Base-by-base conservation (phyloP, 1,140 invertebrate species). In the Tachypleus tridentatus region DNA sequence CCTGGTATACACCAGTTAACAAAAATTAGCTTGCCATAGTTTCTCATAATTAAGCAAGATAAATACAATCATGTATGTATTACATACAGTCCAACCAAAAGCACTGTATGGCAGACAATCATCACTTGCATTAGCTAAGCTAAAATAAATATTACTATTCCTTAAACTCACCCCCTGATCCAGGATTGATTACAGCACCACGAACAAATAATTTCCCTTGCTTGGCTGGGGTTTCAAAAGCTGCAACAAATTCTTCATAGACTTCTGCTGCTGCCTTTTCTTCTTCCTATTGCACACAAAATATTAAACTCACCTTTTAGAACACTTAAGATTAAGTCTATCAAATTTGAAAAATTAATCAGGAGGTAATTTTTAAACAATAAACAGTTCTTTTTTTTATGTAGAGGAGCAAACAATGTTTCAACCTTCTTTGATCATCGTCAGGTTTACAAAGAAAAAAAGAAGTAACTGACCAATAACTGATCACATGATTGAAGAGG, bases 231-330 rank as follows among this genome's bases (percentile, higher is more conserved):
- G 97, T 91, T 83, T 96, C 91, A 80, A 98, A 98, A 9, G 93
- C 94, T 64, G 93, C 92, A 47, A 97, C 90, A 84, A 97, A 98
- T 77, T 97, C 93, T 82, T 97, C 87, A 79, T 95, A 97, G 4
- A 89, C 93, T 84, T 92, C 72, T 47, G 76, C 78, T 62, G 78
- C 71, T 10, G 70, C 72, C 57, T 73, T 68, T 52, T 72, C 70
- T 60, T 73, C 72, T 47, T 68, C 67, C 67, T 68, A 51, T 29
- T 2, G 29, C 29, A 29, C 29, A 29, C 29, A 29, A 29, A 29
- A 29, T 29, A 29, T 29, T 29, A 29, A 29, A 2, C 29, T 29
- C 29, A 29, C 0, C 29, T 29, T 29, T 29, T 29, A 29, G 29
- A 29, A 29, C 29, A 29, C 29, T 29, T 29, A 29, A 29, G 29